Evolutionary conservation across 1,140 invertebrate species (phyloP).

Genomic region (Leguminivora glycinivorella): DNA sequence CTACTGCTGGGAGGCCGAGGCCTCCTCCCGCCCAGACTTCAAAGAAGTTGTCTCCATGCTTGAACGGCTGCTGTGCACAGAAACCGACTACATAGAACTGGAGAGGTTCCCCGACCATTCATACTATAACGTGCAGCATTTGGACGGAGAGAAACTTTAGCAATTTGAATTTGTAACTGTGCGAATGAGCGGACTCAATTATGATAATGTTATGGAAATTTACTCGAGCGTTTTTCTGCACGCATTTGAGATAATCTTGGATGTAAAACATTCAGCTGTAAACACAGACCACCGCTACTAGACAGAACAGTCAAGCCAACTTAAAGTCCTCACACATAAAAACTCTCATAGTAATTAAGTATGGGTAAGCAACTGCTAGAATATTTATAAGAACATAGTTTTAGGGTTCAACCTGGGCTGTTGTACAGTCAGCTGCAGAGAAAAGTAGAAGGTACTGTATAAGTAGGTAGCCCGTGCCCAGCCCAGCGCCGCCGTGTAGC

Average conservation of each 20-base stretch:
- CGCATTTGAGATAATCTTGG: neutral
- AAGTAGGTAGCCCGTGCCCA: no score
- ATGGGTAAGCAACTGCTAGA: no score
- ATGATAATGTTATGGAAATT: conserved; percentile 12
- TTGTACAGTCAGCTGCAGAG: no score
- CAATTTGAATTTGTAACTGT: conserved; percentile 10
- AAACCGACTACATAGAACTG: conserved; percentile 95
- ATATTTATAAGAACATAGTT: no score
- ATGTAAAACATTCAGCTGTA: neutral
- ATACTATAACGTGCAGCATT: conserved; percentile 94
- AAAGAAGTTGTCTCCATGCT: conserved; percentile 88
- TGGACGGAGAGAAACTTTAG: conserved; percentile 91
- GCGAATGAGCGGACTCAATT: neutral
- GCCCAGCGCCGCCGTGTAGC: no score
- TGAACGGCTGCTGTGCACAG: conserved; percentile 90
- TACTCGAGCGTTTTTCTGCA: neutral
- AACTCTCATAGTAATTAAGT: no score
- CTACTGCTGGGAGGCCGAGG: conserved; percentile 94
- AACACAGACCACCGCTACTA: no score
- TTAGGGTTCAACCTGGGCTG: no score
- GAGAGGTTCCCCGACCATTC: conserved; percentile 96
- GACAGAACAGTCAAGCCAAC: no score
- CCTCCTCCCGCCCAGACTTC: conserved; percentile 88
- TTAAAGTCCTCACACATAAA: no score
- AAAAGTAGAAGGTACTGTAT: no score